Base-by-base conservation (phyloP, 2,113 vertebrate genomes). In the Gambusia affinis region DNA sequence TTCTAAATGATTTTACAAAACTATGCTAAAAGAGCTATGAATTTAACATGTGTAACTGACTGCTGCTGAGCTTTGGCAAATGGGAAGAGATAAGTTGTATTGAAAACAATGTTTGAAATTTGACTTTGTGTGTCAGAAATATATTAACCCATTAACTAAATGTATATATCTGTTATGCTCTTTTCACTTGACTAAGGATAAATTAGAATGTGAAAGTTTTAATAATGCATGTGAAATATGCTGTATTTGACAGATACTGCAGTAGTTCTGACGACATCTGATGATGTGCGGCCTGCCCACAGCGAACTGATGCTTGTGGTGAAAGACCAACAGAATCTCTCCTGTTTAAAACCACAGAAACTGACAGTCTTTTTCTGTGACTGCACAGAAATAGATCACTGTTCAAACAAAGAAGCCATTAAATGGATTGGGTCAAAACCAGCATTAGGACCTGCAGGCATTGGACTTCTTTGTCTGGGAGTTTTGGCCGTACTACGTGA, bases 401-500 rank as follows among this genome's bases (percentile, higher is more conserved):
- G 94, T 65, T 64, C 39, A 4, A 1, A 0, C 0, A 2, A 0
- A 28, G 54, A 31, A 0, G 1, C 0, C 2, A 0, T 12, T 0
- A 24, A 76, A 54, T 29, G 29, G 33, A 0, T 3, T 5, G 4
- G 1, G 2, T 89, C 84, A 67, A 8, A 47, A 12, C 57, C 87
- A 1, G 69, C 27, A 0, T 89, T 97, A 0, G 96, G 96, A 0
- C 60, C 86, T 29, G 85, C 94, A 27, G 96, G 87, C 75, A 95
- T 97, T 22, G 95, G 95, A 29, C 86, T 96, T 47, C 91, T 97
- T 64, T 76, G 96, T 44, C 92, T 97, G 0, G 96, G 95, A 24
- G 88, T 94, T 74, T 88, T 97, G 76, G 68, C 94, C 76, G 85
- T 97, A 71, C 91, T 96, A 14, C 0, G 96, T 97, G 89, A 96